Evolutionary conservation across 1,140 invertebrate genomes (phyloP), one percentile per base, ranked within the genome.

Genomic region (Drosophila suzukii): DNA sequence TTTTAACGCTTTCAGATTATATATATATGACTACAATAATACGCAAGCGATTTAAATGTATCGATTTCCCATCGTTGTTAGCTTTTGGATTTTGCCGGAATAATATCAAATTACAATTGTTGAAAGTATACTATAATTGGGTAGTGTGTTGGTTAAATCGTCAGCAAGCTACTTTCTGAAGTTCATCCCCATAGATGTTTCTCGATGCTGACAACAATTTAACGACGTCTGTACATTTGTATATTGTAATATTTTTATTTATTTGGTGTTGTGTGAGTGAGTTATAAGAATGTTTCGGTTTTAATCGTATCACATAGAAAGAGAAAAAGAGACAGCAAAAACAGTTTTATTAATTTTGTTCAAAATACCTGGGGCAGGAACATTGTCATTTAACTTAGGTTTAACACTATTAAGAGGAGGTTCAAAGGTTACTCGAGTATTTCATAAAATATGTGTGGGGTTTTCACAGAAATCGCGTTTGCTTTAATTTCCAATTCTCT

Each of bases 141-240:
- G 34, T 51, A 51, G 51, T 68, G 44, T 36, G 51, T 77, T 55
- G 62, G 51, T 77, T 74, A 78, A 85, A 86, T 80, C 70, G 58
- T 72, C 67, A 81, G 76, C 78, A 75, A 78, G 78, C 80, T 78
- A 75, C 32, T 72, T 49, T 78, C 75, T 63, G 63, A 66, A 68
- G 65, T 85, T 78, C 76, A 86, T 86, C 65, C 68, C 75, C 81
- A 80, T 51, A 54, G 51, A 68, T 57, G 55, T 60, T 39, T 59
- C 77, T 73, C 60, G 58, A 49, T 76, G 73, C 81, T 85, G 58
- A 75, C 65, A 53, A 76, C 46, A 76, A 79, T 49, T 89, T 89
- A 89, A 75, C 84, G 84, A 89, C 84, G 84, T 72, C 84, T 89
- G 84, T 59, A 12, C 13, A 24, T 34, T 8, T 41, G 15, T 17